Percentiles rank a stretch among this genome's conserved stretches.
These are phyloP conservation scores for Orchestia grillus DNA, from an alignment of 1,140 invertebrate genomes.

Conservation along the genomic window DNA sequence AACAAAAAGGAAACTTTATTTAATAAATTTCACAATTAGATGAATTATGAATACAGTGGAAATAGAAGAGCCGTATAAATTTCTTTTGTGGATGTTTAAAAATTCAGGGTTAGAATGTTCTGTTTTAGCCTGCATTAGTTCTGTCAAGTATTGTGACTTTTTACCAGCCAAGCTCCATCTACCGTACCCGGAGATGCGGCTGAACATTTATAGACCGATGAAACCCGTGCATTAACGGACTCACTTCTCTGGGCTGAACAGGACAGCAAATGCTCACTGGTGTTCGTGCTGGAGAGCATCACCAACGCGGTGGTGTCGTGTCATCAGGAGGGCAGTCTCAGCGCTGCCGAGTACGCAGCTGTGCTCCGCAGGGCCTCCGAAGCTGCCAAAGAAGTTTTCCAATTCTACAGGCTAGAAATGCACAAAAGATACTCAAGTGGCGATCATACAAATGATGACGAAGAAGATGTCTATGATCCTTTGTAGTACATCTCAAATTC, in stretches of 20 bases:
- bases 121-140: too few relatives aligned
- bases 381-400: slow-evolving; percentile 40
- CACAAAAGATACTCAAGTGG: neutral
- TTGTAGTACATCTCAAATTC: slow-evolving; percentile 1
- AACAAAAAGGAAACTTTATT: too few relatives aligned
- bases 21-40: too few relatives aligned
- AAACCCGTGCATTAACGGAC: neutral
- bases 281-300: slow-evolving; percentile 27
- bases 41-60: too few relatives aligned
- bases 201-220: neutral
- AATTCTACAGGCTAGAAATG: slow-evolving; percentile 30
- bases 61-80: too few relatives aligned
- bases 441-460: neutral
- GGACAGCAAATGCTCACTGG: slow-evolving; percentile 11
- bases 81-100: too few relatives aligned
- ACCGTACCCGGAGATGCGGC: neutral
- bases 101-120: too few relatives aligned
- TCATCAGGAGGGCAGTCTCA: slow-evolving; percentile 10
- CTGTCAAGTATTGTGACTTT: neutral
- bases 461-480: slow-evolving; percentile 22
- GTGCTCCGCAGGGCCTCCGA: slow-evolving; percentile 1
- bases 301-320: neutral
- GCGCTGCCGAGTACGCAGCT: neutral
- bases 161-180: neutral
- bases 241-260: neutral